Evolutionary conservation across 2,888 invertebrate genomes (phyloP), one percentile per base, ranked within the genome.

Genomic region (Lasioglossum malachurum): DNA sequence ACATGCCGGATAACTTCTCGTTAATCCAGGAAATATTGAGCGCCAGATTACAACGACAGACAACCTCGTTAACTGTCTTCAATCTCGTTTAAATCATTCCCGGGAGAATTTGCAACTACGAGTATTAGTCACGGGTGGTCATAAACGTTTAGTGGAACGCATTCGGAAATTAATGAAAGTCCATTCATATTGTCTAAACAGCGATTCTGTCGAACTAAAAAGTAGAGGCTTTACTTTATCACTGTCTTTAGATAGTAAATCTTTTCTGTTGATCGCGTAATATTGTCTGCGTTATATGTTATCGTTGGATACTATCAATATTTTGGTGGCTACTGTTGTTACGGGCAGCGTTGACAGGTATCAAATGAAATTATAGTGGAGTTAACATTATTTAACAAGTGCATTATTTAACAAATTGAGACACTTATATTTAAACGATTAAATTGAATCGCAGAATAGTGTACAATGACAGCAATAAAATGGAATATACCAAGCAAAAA

Each of bases 1-100:
- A 76, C 80, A 89, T 53, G 82, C 46, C 74, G 72, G 86, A 78
- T 87, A 71, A 67, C 73, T 80, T 44, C 41, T 16, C 74, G 78
- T 87, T 84, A 82, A 84, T 90, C 80, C 67, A 67, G 69, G 78
- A 83, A 88, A 88, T 86, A 83, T 89, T 84, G 75, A 84, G 69
- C 78, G 79, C 72, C 74, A 79, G 80, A 69, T 75, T 80, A 84
- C 83, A 80, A 19, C 78, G 83, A 80, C 76, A 67, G 75, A 85
- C 72, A 84, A 80, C 80, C 83, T 84, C 79, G 81, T 89, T 87
- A 82, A 73, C 75, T 69, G 78, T 82, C 83, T 88, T 84, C 78
- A 46, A 80, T 88, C 85, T 80, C 78, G 83, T 86, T 75, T 74
- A 73, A 84, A 83, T 89, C 80, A 75, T 35, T 81, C 80, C 69